A percentile compares a stretch with the other conserved stretches of the same genome.
phyloP scores from a whole-genome alignment of 2,888 invertebrate genomes.

The Geophilus truncorum region DNA sequence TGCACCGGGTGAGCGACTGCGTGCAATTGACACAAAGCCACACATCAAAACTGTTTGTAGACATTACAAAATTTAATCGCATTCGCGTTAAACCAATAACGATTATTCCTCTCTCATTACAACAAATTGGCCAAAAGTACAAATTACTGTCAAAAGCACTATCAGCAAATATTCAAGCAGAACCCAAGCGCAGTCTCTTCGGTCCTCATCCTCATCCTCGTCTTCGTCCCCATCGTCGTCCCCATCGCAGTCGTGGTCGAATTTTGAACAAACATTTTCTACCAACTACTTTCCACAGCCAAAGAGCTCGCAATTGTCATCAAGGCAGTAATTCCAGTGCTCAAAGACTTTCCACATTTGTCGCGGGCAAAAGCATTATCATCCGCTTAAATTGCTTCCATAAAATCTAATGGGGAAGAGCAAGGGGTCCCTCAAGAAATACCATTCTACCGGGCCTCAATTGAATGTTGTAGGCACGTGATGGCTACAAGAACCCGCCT shows the following conservation, averaged over 20 bases:
- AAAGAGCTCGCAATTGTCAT: conserved; percentile 27
- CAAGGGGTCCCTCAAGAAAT: conserved; percentile 27
- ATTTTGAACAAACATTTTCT: conserved; percentile 22
- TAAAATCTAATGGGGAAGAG: conserved; percentile 27
- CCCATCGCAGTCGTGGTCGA: conserved; percentile 10
- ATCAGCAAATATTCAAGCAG: conserved; percentile 9
- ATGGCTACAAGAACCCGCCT: conserved; percentile 17
- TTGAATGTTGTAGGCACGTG: conserved; percentile 21
- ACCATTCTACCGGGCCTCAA: conserved; percentile 22
- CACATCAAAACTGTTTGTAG: conserved; percentile 5
- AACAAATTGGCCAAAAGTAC: conserved; percentile 21
- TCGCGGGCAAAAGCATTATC: conserved; percentile 21
- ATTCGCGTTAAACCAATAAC: conserved; percentile 21
- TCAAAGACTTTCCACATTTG: conserved; percentile 27
- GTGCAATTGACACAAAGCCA: conserved; percentile 18
- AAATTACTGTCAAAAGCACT: conserved; percentile 25
- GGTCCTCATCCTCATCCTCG: no score
- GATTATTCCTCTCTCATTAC: conserved; percentile 21
- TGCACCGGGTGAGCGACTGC: not conserved
- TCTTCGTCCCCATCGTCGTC: no score
- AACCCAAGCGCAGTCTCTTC: no score
- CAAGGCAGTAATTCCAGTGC: conserved; percentile 27
- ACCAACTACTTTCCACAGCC: conserved; percentile 6
- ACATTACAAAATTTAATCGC: conserved; percentile 19
- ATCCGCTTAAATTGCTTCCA: conserved; percentile 27